These are phyloP conservation scores for Heliconius himera DNA, from an alignment of 1,140 invertebrate species.

Conservation along the genomic window DNA sequence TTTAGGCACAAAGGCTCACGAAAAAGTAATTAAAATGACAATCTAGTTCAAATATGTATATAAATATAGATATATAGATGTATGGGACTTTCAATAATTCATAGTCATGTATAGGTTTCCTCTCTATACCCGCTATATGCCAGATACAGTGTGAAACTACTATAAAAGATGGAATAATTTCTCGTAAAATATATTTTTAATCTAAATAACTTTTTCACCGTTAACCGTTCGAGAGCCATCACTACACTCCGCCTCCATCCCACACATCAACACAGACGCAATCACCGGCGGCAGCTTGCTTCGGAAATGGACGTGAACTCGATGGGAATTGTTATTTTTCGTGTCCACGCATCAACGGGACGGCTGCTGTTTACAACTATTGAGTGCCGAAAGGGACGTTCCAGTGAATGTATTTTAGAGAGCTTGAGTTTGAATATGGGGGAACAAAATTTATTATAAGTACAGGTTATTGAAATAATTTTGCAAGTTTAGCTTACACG, in stretches of 20 bases:
- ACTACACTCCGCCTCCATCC: not conserved
- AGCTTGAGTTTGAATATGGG: not conserved
- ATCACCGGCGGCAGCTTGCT: slow-evolving; percentile 15
- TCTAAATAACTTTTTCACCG: not conserved
- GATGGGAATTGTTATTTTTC: slow-evolving; percentile 23
- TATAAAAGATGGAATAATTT: no score
- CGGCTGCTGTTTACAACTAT: not conserved
- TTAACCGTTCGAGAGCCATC: not conserved
- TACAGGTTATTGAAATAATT: no score
- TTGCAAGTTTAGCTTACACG: no score
- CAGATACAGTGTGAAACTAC: no score
- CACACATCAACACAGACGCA: not conserved
- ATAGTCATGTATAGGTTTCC: no score
- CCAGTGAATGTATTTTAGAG: not conserved
- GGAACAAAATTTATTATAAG: not conserved
- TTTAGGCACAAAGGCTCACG: not conserved
- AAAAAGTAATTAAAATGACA: not conserved
- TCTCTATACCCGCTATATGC: no score
- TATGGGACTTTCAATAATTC: no score
- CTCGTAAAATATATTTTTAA: no score
- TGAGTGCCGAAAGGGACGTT: not conserved
- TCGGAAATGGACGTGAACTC: slow-evolving; percentile 23
- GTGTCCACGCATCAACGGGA: slow-evolving; percentile 4
- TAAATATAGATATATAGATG: not conserved
- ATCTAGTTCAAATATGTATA: not conserved